Evolutionary conservation across 23 tunicate genomes (phyloP), one percentile per base, ranked within the genome.

Genomic region (Corella eumyota): DNA sequence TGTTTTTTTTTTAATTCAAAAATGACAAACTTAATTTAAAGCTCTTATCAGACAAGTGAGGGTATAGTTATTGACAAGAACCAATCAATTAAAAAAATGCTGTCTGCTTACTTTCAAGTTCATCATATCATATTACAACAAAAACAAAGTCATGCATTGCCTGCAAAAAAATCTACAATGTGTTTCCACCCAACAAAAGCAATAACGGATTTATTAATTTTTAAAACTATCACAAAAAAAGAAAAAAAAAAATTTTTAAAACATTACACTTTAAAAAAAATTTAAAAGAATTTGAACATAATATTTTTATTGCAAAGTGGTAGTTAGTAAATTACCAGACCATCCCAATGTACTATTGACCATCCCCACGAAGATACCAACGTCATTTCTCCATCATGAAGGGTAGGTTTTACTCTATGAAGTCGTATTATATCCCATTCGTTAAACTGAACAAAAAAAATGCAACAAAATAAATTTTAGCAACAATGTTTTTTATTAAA

Each of bases 381-480:
- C 23, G 82, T 34, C 6, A 75, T n/a, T 11, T 45, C 22, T 1
- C 60, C 67, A 23, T 52, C 2, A n/a, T 22, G 58, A 2, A 2
- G 7, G 28, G 26, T 27, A 6, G 71, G 31, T 45, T 50, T 29
- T 1, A 75, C 50, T 4, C 82, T 48, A 66, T 75, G 82, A 1
- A 75, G 30, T 1, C 82, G 82, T 57, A 75, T 66, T n/a, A 75
- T 66, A 34, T 75, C 82, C 55, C 64, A 66, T 31, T 75, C 66
- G 5, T 58, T 37, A 0, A 57, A 60, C 82, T 75, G 51, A 13
- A 20, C 15, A 55, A 23, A 50, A 66, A 49, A 62, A 13, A 17
- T 59, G 15, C 9, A 25, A 25, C 25, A 25, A 6, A 59, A 59
- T n/a, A n/a, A 11, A n/a, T 25, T 6, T 36, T 17, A 62, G 37